Conservation (phyloP, 2,888 invertebrate species). For the Nysson spinosus region DNA sequence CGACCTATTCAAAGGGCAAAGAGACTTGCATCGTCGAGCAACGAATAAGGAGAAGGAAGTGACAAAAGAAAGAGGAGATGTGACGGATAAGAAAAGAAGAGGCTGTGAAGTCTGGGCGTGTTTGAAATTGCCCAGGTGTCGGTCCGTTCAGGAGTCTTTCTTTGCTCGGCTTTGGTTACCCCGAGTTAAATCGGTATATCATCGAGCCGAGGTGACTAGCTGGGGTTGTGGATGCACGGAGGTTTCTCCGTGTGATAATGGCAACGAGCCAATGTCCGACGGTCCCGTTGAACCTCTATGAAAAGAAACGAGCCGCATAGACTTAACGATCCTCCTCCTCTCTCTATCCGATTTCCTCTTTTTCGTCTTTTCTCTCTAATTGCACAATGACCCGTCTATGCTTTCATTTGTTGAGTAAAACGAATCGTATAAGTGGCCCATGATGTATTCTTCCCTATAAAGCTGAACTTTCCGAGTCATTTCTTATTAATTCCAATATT, state of each 20-base stretch:
- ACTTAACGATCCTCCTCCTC: constrained; percentile 31
- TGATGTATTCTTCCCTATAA: too few relatives aligned
- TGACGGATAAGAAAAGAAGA: constrained; percentile 24
- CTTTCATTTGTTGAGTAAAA: constrained; percentile 8
- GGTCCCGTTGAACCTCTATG: constrained; percentile 42
- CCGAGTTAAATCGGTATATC: constrained; percentile 71
- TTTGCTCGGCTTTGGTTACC: constrained; percentile 54
- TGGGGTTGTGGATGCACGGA: constrained; percentile 53
- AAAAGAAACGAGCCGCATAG: constrained; percentile 46
- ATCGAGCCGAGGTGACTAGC: constrained; percentile 47
- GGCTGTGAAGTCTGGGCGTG: constrained; percentile 26
- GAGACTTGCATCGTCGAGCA: not conserved
- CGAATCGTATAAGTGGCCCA: not conserved
- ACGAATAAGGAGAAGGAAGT: not conserved
- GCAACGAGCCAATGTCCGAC: constrained; percentile 64
- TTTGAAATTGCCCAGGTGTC: constrained; percentile 46
- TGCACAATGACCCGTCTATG: not conserved
- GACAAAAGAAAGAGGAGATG: not conserved
- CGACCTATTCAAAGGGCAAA: not conserved
- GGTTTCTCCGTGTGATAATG: constrained; percentile 61
- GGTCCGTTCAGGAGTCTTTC: constrained; percentile 36
- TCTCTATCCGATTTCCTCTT: not conserved
- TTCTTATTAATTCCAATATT: too few relatives aligned
- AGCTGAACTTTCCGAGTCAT: too few relatives aligned
- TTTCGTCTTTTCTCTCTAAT: not conserved